Evolutionary conservation across 2,888 invertebrate species (phyloP).

Genomic region (Apodemia zela): DNA sequence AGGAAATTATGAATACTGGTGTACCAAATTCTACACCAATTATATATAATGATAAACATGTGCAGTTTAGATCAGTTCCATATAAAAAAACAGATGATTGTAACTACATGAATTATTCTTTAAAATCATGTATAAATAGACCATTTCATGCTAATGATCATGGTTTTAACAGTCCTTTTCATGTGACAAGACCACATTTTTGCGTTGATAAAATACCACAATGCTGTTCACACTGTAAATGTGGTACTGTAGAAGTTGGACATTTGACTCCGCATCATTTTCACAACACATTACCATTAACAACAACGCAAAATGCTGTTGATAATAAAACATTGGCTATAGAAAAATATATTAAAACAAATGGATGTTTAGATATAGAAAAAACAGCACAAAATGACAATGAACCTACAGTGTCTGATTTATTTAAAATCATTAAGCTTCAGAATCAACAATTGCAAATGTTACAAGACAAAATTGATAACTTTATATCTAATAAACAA

Average conservation of each 20-base stretch:
- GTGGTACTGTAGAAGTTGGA: background rate
- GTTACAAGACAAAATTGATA: constrained; percentile 83
- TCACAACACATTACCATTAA: constrained; percentile 23
- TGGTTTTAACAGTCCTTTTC: background rate
- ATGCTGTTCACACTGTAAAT: constrained; percentile 1
- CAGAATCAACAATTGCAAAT: constrained; percentile 84
- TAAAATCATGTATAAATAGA: background rate
- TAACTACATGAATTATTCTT: constrained; percentile 15
- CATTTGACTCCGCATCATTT: constrained; percentile 33
- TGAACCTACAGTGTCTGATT: constrained; percentile 79
- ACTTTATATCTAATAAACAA: constrained; percentile 57
- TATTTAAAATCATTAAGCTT: constrained; percentile 83
- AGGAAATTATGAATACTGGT: constrained; percentile 42
- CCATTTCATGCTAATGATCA: background rate
- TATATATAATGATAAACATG: constrained; percentile 16
- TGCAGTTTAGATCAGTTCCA: background rate
- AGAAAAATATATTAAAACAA: constrained; percentile 56
- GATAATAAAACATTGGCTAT: constrained; percentile 62
- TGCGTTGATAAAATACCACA: background rate
- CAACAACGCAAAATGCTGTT: constrained; percentile 44
- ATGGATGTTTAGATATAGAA: constrained; percentile 48
- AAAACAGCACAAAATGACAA: constrained; percentile 60
- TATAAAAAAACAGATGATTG: background rate
- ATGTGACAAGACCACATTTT: background rate
- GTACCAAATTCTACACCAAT: constrained; percentile 23